Percentiles rank a stretch among this genome's conserved stretches.
phyloP scores from a whole-genome alignment of 2,113 vertebrate species.

The Macroglossus sobrinus region DNA sequence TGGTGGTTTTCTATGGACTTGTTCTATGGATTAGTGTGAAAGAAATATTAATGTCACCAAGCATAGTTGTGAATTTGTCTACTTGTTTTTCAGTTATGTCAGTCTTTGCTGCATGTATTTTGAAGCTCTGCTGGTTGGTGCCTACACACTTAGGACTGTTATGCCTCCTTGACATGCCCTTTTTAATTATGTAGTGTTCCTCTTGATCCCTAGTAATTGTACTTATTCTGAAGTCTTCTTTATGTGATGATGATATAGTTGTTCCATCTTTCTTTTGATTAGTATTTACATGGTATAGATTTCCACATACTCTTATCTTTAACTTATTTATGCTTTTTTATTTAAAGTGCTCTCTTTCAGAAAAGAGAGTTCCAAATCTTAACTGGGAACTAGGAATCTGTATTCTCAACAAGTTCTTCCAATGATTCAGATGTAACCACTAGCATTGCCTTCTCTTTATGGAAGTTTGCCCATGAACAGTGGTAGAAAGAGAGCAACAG shows the following conservation, averaged over 20 bases:
- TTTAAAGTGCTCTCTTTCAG: neutral
- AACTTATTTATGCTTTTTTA: neutral
- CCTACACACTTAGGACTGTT: neutral
- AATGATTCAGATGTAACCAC: neutral
- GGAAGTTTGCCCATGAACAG: neutral
- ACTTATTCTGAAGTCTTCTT: neutral
- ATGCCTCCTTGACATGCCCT: neutral
- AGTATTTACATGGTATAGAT: neutral
- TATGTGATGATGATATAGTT: neutral
- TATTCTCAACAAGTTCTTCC: neutral
- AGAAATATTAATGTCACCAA: neutral
- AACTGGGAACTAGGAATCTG: neutral
- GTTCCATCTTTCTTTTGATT: neutral
- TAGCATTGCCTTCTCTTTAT: neutral
- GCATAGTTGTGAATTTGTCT: neutral
- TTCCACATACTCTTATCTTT: neutral
- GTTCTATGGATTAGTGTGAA: neutral
- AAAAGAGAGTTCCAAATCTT: neutral
- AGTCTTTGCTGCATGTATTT: neutral
- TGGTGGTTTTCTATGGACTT: neutral
- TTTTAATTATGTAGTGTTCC: neutral
- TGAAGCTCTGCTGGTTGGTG: neutral
- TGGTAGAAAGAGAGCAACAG: neutral
- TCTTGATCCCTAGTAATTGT: neutral
- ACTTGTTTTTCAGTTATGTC: neutral